Conservation (phyloP, 2,888 invertebrate species). For the Sphaerophoria taeniata region DNA sequence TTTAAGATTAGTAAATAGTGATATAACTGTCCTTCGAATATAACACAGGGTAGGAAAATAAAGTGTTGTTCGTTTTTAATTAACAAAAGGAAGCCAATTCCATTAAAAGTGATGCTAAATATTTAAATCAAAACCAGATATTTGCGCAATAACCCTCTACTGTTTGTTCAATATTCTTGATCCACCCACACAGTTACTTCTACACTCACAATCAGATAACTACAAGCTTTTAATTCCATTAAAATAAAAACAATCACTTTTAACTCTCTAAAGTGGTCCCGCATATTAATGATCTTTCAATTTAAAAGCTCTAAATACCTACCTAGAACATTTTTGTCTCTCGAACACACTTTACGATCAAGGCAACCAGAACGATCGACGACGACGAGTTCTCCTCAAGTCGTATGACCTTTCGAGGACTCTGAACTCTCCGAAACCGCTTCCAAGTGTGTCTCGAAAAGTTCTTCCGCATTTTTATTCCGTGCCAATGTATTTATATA, state of each 20-base stretch:
- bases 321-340: slow-evolving; percentile 10
- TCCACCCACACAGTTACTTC: slow-evolving; percentile 7
- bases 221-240: not conserved
- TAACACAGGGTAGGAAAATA: no score
- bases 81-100: no score
- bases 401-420: slow-evolving; percentile 68
- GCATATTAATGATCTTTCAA: slow-evolving; percentile 33
- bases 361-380: not conserved
- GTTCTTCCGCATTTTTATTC: slow-evolving; percentile 64
- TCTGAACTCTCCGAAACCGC: slow-evolving; percentile 51
- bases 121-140: no score
- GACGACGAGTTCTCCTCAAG: slow-evolving; percentile 22
- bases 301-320: slow-evolving; percentile 16
- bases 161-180: not conserved
- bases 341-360: slow-evolving; percentile 20
- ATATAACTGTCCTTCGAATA: no score
- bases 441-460: slow-evolving; percentile 40
- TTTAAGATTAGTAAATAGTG: no score
- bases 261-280: slow-evolving; percentile 45
- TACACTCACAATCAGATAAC: not conserved
- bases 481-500: slow-evolving; percentile 35
- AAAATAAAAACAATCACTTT: not conserved
- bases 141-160: not conserved
- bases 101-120: no score
- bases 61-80: no score